Evolutionary conservation across 35 echinoderm and acorn worm genomes (phyloP), one percentile per base, ranked within the genome.

Genomic region (Apostichopus californicus): DNA sequence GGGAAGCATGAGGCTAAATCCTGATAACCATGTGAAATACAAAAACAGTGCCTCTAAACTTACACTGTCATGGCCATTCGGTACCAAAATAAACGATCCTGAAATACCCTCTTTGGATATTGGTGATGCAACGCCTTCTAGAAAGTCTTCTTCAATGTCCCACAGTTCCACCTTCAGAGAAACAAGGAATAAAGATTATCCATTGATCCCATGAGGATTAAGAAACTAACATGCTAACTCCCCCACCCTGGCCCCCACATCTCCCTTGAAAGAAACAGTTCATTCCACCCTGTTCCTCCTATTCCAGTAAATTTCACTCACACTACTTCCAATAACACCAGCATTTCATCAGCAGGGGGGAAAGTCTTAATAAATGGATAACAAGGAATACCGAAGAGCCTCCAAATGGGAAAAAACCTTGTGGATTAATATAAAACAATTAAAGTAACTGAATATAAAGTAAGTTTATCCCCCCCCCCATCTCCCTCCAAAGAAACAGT

Each of bases 81-180:
- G 2, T 6, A 91, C 89, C 9, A 55, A 15, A 57, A 91, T 79
- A 28, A 78, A 77, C 7, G 89, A 77, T 24, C n/a, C 59, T 5
- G 34, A 57, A 8, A 79, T 17, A 4, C 54, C 89, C 5, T 9
- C 46, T 9, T 78, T 78, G 28, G 70, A 9, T 34, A 91, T 55
- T 12, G 89, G 89, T 4, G 11, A 13, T 9, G 52, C 10, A 2
- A 56, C 17, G 5, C n/a, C 55, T 9, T 91, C 89, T 21, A 78
- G 12, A 54, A 55, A 91, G 5, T 77, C 73, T 21, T 78, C 89
- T 7, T 91, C 89, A 77, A 91, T 79, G 56, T 91, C 89, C 89
- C 89, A 91, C 77, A 91, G 28, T 53, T 91, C 89, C 52, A 79
- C 89, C 89, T 91, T 34, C 72, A 17, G 52, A 79, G 25, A n/a